A percentile compares a stretch with the other conserved stretches of the same genome.
Evolutionary conservation across 2,113 vertebrate genomes (phyloP).

Genomic region (Microtus montanus): DNA sequence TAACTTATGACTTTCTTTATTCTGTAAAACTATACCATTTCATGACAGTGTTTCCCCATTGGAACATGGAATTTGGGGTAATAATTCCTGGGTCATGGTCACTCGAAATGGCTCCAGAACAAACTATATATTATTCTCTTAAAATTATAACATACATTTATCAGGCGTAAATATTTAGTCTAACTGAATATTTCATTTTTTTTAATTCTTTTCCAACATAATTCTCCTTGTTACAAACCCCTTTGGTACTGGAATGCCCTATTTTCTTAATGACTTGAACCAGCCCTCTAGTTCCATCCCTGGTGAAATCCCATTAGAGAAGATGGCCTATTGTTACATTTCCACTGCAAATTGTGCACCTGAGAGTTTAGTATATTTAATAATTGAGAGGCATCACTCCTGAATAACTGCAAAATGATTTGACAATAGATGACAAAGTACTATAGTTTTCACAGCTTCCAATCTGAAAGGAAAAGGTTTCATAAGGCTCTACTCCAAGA

Average conservation of each 20-base stretch:
- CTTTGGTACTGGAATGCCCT: slow-evolving; percentile 66
- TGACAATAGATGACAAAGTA: slow-evolving; percentile 62
- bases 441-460: slow-evolving; percentile 56
- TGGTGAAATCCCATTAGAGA: slow-evolving; percentile 72
- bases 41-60: not conserved
- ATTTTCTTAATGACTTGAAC: slow-evolving; percentile 72
- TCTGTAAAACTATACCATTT: not conserved
- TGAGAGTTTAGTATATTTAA: slow-evolving; percentile 76
- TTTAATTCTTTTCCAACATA: slow-evolving; percentile 49
- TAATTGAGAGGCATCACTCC: slow-evolving; percentile 73
- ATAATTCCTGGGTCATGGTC: not conserved
- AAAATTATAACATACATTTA: slow-evolving; percentile 34
- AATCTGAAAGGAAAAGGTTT: slow-evolving; percentile 62
- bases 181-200: slow-evolving; percentile 36
- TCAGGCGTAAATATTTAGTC: slow-evolving; percentile 51
- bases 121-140: slow-evolving; percentile 41
- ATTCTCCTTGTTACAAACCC: slow-evolving; percentile 56
- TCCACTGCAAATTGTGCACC: slow-evolving; percentile 64
- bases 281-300: slow-evolving; percentile 40
- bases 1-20: not conserved
- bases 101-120: not conserved
- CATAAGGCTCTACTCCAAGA: not conserved
- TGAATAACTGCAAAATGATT: slow-evolving; percentile 63
- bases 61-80: not conserved
- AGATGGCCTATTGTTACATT: slow-evolving; percentile 64